Evolutionary conservation across 1,140 invertebrate species (phyloP).

Genomic region (Saccostrea glomerata): DNA sequence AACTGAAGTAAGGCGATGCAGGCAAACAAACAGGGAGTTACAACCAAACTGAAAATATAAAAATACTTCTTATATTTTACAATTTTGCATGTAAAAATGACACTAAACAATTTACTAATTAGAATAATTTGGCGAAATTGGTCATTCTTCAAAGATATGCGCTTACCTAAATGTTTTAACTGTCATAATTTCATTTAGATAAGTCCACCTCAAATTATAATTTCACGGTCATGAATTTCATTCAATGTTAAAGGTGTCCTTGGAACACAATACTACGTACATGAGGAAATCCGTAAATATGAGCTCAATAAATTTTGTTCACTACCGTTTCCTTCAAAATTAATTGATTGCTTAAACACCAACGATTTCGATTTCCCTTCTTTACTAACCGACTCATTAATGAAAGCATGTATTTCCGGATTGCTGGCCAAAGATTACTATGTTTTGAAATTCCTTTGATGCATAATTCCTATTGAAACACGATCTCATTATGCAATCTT

Average conservation of each 20-base stretch:
- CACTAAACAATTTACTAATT: no score
- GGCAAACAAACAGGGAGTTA: neutral
- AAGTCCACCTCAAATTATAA: neutral
- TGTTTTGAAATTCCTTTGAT: conserved; percentile 21
- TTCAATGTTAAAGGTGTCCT: neutral
- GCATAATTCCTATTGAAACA: conserved; percentile 16
- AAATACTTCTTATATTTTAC: neutral
- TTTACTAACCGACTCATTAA: neutral
- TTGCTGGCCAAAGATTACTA: neutral
- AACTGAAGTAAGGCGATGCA: neutral
- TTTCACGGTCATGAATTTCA: neutral
- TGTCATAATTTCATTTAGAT: neutral
- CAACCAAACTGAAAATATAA: neutral
- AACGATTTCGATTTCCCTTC: neutral
- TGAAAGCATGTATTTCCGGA: conserved; percentile 14
- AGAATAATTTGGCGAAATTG: no score
- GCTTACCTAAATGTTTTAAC: neutral
- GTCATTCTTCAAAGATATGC: no score
- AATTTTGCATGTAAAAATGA: no score
- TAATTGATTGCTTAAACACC: neutral
- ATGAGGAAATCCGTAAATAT: conserved; percentile 1
- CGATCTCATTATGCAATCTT: conserved; percentile 27
- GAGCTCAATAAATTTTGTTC: neutral
- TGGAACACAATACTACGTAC: neutral
- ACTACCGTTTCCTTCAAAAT: conserved; percentile 11